These are phyloP conservation scores for Cryptus armator DNA, from an alignment of 2,888 invertebrate species.

Conservation along the genomic window DNA sequence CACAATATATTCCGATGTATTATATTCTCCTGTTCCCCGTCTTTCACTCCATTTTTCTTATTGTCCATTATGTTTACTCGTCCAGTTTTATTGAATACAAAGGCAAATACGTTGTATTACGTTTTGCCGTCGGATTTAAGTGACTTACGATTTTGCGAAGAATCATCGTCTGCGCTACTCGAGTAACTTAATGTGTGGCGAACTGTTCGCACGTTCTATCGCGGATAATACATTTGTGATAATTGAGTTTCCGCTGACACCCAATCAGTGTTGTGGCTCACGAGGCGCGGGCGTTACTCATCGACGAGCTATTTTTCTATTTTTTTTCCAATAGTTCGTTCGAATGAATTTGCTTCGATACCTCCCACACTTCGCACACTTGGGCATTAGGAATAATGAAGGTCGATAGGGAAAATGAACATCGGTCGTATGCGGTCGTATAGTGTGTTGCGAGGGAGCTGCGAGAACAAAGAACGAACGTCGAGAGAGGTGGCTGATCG, in stretches of 20 bases:
- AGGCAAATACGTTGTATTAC: too few species aligned
- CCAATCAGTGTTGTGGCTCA: slow-evolving; percentile 23
- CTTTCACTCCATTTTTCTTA: background rate
- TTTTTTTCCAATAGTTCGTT: slow-evolving; percentile 26
- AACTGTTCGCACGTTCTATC: background rate
- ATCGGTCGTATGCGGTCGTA: slow-evolving; percentile 31
- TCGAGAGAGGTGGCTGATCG: slow-evolving; percentile 11
- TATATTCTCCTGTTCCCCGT: background rate
- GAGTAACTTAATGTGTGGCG: background rate
- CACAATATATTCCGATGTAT: background rate
- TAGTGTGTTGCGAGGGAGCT: slow-evolving; percentile 18
- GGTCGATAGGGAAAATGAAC: slow-evolving; percentile 22
- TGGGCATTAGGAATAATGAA: slow-evolving; percentile 35
- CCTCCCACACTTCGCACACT: background rate
- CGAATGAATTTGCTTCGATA: slow-evolving; percentile 18
- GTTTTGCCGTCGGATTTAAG: too few species aligned
- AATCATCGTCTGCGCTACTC: background rate
- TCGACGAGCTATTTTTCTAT: slow-evolving; percentile 20
- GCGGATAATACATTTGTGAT: slow-evolving; percentile 29
- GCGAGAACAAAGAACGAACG: slow-evolving; percentile 3
- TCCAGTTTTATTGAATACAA: background rate
- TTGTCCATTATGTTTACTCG: background rate
- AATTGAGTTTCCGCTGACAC: slow-evolving; percentile 42
- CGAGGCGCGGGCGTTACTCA: slow-evolving; percentile 5
- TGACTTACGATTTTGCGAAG: background rate